Evolutionary conservation across 2,888 invertebrate species (phyloP).

Genomic region (Cephus pulcher): DNA sequence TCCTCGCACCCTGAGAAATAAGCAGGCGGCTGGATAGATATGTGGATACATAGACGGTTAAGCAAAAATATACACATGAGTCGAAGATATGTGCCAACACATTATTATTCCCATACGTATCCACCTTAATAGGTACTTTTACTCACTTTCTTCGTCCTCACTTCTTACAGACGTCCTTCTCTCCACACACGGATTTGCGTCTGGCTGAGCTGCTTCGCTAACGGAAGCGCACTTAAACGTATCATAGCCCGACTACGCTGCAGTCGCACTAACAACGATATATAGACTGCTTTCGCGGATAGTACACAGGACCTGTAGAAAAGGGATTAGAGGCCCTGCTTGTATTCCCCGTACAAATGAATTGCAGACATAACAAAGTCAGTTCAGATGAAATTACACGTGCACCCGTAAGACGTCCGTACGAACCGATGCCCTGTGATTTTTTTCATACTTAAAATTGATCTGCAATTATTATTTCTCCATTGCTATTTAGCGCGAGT

Average conservation of each 20-base stretch:
- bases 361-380: background rate
- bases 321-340: background rate
- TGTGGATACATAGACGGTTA: background rate
- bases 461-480: background rate
- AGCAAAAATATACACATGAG: background rate
- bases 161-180: conserved; percentile 5
- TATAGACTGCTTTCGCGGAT: background rate
- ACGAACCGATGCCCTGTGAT: too few relatives aligned
- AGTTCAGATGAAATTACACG: background rate
- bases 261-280: background rate
- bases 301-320: background rate
- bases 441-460: background rate
- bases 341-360: background rate
- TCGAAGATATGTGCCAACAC: background rate
- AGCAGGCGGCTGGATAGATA: background rate
- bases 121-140: background rate
- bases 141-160: conserved; percentile 7
- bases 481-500: background rate
- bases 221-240: conserved; percentile 40
- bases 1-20: background rate
- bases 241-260: background rate
- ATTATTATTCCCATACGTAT: background rate
- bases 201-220: conserved; percentile 28
- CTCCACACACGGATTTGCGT: conserved; percentile 10
- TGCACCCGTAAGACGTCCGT: too few relatives aligned